Base-by-base conservation (phyloP, 1,140 invertebrate genomes). In the Apis florea region DNA sequence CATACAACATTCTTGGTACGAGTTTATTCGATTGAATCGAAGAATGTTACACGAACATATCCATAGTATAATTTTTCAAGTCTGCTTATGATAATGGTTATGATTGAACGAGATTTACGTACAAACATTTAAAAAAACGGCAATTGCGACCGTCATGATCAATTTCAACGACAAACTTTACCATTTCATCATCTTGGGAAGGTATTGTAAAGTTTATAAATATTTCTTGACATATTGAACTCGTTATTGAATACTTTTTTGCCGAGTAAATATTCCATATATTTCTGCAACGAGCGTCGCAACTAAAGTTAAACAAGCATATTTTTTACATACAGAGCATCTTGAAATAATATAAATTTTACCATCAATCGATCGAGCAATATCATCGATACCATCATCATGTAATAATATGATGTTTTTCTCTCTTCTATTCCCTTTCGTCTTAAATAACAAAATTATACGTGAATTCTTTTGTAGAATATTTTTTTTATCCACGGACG, bases 211-310 rank as follows among this genome's bases (percentile, higher is more conserved):
- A 53, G 68, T 68, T 49, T 26, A 6, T 21, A 19, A 61, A 63
- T 31, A 12, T 53, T 49, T 49, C 17, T 69, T 26, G 26, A 64
- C 17, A 74, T 21, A 53, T 31, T 3, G 53, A 47, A 53, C 26
- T 69, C 51, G 56, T 78, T 82, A 21, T 61, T 64, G 68, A 86
- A 31, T 2, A 73, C 71, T 76, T 82, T n/a, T 68, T 82, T 40
- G 47, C 73, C 49, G 19, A 40, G n/a, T 47, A 21, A 2, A 47
- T 58, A 72, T 47, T 54, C 63, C 4, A 31, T 58, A 49, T 67
- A 68, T 73, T 79, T 85, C 47, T 68, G 47, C n/a, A 47, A 70
- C 17, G 19, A 69, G 10, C 51, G 47, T 47, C 31, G 64, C 10
- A 26, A 73, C n/a, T n/a, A n/a, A 40, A 73, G 10, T 56, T 71